Base-by-base conservation (phyloP, 2,888 invertebrate genomes). In the Leptinotarsa peninsularis region DNA sequence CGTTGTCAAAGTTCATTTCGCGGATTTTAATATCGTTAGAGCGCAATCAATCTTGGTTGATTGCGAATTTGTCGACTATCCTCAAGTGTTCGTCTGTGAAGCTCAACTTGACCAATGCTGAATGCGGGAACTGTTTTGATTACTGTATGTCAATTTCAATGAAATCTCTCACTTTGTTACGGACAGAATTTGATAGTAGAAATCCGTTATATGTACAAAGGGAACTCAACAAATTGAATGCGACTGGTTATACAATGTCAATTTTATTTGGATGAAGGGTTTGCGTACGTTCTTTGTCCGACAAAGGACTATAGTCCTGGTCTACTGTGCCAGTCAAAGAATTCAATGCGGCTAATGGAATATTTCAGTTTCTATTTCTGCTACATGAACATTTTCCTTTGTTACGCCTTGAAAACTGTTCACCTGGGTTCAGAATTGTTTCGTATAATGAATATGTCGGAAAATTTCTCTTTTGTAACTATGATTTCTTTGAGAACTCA, bases 41-140 rank as follows among this genome's bases (percentile, higher is more conserved):
- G n/a, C n/a, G 63, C 63, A 63, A 63, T 63, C 63, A 63, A 63
- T 63, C 33, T 63, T 63, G n/a, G 63, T 63, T 63, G 63, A 63
- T 63, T 63, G 63, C 43, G 33, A 63, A 63, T 63, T 63, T 63
- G 63, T 43, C 33, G 63, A 63, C 27, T 63, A 63, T 63, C n/a
- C 63, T 63, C 63, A 63, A 63, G 63, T 63, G 63, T 33, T 63
- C 33, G 63, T n/a, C 63, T 18, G 63, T 63, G 63, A 63, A 63
- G 33, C 63, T 33, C 7, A 63, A 63, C 63, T 63, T 63, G 63
- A 33, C 63, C 63, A 43, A 33, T n/a, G 63, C 17, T 33, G 63
- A n/a, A 63, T 33, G 63, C 63, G 27, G 43, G 13, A 63, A 63
- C 43, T 63, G 63, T 63, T 63, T 63, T 63, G 63, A 63, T 63